phyloP scores from a whole-genome alignment of 1,140 invertebrate species.

The Temnothorax curvispinosus region DNA sequence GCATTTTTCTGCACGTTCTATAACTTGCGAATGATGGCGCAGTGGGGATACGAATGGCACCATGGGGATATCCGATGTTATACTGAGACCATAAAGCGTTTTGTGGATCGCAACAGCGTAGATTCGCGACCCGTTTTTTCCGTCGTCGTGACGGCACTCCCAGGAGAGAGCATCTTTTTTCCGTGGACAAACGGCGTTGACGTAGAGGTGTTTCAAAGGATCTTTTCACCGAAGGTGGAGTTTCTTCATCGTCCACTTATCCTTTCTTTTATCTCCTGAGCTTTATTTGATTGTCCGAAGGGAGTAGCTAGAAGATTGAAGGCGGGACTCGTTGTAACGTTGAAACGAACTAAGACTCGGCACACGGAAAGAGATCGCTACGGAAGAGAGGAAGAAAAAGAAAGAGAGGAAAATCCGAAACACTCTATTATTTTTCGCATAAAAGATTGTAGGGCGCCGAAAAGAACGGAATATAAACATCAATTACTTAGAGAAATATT shows the following conservation, averaged over 20 bases:
- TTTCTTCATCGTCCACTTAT: constrained; percentile 55
- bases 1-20: background rate
- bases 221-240: constrained; percentile 45
- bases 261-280: constrained; percentile 66
- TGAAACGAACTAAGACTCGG: constrained; percentile 29
- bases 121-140: constrained; percentile 40
- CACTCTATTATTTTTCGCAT: constrained; percentile 30
- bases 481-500: constrained; percentile 33
- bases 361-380: background rate
- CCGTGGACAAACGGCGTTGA: constrained; percentile 47
- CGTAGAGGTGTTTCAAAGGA: constrained; percentile 53
- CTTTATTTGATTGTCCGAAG: constrained; percentile 65
- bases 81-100: constrained; percentile 28
- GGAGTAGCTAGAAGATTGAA: constrained; percentile 45
- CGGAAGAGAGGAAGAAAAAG: background rate
- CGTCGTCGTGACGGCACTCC: constrained; percentile 35
- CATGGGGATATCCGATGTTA: background rate
- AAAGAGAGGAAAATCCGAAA: background rate
- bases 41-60: constrained; percentile 1
- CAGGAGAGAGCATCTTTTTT: constrained; percentile 54
- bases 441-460: background rate
- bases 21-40: constrained; percentile 2
- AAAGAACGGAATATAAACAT: background rate
- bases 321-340: constrained; percentile 12
- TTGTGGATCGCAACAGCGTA: constrained; percentile 33